Base-by-base conservation (phyloP, 2,113 vertebrate genomes). In the Zingel zingel region DNA sequence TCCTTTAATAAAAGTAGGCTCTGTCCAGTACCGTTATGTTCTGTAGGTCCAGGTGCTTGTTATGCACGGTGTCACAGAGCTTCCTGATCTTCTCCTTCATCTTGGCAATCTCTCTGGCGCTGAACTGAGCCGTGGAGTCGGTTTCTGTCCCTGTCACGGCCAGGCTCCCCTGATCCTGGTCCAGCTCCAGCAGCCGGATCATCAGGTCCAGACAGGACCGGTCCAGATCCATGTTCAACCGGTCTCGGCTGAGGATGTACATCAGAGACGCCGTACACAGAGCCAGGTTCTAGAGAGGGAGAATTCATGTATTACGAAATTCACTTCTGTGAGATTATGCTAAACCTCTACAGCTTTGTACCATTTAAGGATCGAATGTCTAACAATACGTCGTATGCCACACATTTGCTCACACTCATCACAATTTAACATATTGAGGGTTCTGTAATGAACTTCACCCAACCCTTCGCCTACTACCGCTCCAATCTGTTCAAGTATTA, bases 21-120 rank as follows among this genome's bases (percentile, higher is more conserved):
- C 15, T 0, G 19, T 23, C 27, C 4, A 9, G 48, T 84, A 99
- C 98, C 95, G 98, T 99, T 82, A 99, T 99, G 94, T 99, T 99
- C 95, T 99, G 97, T 0, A 99, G 95, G 94, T 99, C 98, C 83
- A 99, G 96, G 93, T 99, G 98, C 86, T 99, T 98, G 94, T 99
- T 99, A 94, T 99, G 98, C 61, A 99, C 98, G 0, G 97, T 99
- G 95, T 99, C 98, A 58, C 98, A 99, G 0, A 99, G 96, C 75
- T 98, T 98, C 69, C 98, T 91, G 86, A 99, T 99, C 95, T 98
- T 99, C 95, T 99, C 98, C 91, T 99, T 99, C 18, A 99, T 98
- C 96, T 99, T 99, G 86, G 97, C 97, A 94, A 99, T 98, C 87
- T 99, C 98, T 81, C 97, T 97, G 89, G 97, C 97, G 19, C 97